Evolutionary conservation across 2,113 vertebrate species (phyloP).

Genomic region (Conger conger): DNA sequence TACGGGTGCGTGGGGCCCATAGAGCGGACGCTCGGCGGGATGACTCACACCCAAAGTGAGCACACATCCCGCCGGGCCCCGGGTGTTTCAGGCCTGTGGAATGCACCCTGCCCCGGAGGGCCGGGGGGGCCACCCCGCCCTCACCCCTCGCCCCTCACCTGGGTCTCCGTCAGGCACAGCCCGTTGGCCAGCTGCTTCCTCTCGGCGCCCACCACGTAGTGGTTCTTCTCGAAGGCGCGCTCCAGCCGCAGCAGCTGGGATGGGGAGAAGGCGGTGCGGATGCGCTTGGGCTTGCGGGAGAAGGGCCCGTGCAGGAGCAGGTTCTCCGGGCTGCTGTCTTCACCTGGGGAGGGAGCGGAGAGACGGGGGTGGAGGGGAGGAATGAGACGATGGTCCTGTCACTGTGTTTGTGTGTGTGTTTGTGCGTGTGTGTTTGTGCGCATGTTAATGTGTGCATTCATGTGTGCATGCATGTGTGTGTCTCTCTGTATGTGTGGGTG

Average conservation of each 20-base stretch:
- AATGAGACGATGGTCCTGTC: neutral
- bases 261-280: constrained; percentile 73
- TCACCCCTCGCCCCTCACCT: constrained; percentile 55
- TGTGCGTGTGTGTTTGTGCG: no score
- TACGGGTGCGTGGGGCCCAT: neutral
- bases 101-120: neutral
- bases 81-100: constrained; percentile 16
- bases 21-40: neutral
- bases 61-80: neutral
- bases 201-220: constrained; percentile 80
- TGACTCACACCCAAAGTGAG: neutral
- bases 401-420: no score
- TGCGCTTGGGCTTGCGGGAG: constrained; percentile 75
- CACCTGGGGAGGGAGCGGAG: constrained; percentile 49
- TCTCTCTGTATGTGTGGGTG: neutral
- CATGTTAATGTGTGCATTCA: neutral
- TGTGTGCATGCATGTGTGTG: neutral
- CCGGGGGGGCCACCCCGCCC: neutral
- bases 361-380: constrained; percentile 10
- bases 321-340: constrained; percentile 72
- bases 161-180: constrained; percentile 76
- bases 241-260: constrained; percentile 76
- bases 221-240: constrained; percentile 76
- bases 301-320: constrained; percentile 71
- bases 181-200: constrained; percentile 78